Evolutionary conservation across 2,113 vertebrate genomes (phyloP).

Genomic region (Pelusios castaneus): DNA sequence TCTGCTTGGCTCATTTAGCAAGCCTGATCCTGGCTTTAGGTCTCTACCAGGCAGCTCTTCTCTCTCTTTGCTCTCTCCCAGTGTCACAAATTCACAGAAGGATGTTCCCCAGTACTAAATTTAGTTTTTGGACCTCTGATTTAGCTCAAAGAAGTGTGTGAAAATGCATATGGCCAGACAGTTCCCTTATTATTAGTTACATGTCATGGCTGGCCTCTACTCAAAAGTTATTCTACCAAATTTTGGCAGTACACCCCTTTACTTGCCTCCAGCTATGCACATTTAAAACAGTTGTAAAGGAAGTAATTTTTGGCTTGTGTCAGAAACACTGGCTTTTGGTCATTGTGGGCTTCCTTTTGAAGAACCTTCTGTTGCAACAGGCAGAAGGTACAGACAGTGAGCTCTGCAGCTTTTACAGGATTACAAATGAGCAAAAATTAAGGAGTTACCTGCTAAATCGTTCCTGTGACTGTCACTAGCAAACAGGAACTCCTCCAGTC

Average conservation of each 20-base stretch:
- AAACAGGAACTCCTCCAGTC: background rate
- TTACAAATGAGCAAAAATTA: background rate
- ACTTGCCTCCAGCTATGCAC: background rate
- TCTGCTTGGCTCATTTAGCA: too few species aligned
- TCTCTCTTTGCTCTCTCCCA: too few species aligned
- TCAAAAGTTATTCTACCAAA: background rate
- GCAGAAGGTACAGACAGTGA: background rate
- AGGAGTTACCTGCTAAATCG: background rate
- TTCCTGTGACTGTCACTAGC: background rate
- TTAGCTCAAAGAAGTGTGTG: background rate
- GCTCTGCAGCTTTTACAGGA: background rate
- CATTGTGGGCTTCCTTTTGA: background rate
- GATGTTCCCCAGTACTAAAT: too few species aligned
- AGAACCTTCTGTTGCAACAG: background rate
- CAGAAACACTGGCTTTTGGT: background rate
- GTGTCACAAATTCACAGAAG: too few species aligned
- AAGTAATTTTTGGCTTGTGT: background rate
- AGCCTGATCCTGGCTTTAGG: too few species aligned
- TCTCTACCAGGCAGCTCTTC: too few species aligned
- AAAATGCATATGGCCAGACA: conserved; percentile 15
- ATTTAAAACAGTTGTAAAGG: background rate
- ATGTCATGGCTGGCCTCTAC: background rate
- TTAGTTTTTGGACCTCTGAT: background rate
- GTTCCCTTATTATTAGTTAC: background rate
- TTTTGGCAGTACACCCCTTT: background rate